Conservation (phyloP, 2,888 invertebrate species). For the Ennomos quercinarius region DNA sequence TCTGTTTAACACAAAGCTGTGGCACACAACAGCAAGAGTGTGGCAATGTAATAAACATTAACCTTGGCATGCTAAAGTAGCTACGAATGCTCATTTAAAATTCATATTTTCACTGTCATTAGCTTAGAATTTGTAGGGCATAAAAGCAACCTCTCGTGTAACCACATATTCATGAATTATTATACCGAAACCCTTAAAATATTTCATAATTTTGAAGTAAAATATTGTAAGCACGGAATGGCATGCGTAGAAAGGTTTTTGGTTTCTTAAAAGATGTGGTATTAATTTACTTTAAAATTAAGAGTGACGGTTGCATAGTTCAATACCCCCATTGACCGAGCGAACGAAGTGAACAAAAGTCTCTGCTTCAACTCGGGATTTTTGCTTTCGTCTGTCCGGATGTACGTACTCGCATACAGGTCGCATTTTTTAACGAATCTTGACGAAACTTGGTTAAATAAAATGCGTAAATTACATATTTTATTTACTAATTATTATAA, state of each 20-base stretch:
- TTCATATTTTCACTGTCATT: constrained; percentile 44
- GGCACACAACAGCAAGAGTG: constrained; percentile 30
- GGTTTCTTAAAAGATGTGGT: constrained; percentile 19
- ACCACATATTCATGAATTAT: constrained; percentile 33
- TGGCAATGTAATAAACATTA: constrained; percentile 33
- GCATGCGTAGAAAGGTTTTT: constrained; percentile 13
- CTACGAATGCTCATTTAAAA: constrained; percentile 39
- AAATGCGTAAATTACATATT: no score
- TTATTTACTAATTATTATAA: no score
- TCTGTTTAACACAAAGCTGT: constrained; percentile 29
- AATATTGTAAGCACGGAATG: constrained; percentile 11
- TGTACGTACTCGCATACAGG: no score
- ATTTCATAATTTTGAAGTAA: constrained; percentile 36
- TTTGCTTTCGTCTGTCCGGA: no score
- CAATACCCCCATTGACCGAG: no score
- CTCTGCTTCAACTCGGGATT: no score
- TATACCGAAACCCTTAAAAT: constrained; percentile 25
- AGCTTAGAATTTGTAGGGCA: constrained; percentile 43
- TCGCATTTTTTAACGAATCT: no score
- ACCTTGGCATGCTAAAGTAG: constrained; percentile 38
- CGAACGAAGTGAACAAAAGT: no score
- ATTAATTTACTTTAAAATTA: neutral
- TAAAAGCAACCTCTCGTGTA: constrained; percentile 35
- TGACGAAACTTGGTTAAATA: no score
- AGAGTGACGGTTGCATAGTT: no score